These are phyloP conservation scores for Gandaritis pyraliata DNA, from an alignment of 2,888 invertebrate genomes.

Conservation along the genomic window DNA sequence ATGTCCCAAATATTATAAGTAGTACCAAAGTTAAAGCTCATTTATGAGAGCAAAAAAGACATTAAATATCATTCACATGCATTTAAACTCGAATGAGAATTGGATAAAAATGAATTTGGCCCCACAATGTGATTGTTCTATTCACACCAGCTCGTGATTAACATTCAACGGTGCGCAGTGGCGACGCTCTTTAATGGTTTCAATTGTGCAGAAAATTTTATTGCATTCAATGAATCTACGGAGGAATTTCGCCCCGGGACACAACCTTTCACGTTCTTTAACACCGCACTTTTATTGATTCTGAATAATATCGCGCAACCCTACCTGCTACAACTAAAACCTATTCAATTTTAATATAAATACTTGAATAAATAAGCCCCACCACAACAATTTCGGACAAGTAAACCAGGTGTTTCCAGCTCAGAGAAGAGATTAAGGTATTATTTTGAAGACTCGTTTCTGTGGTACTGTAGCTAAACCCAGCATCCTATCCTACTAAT, in stretches of 20 bases:
- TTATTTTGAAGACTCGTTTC: conserved; percentile 46
- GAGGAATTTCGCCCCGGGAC: conserved; percentile 61
- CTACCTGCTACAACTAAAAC: conserved; percentile 14
- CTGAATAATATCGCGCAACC: conserved; percentile 35
- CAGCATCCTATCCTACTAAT: too few relatives aligned
- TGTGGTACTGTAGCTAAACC: conserved; percentile 27
- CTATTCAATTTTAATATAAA: conserved; percentile 14
- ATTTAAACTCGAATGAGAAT: conserved; percentile 56
- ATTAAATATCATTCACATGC: conserved; percentile 22
- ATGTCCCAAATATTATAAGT: too few relatives aligned
- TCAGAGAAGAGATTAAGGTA: conserved; percentile 54
- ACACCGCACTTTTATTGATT: conserved; percentile 66
- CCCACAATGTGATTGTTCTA: conserved; percentile 76
- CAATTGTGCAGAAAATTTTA: conserved; percentile 83
- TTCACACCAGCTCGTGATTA: conserved; percentile 77
- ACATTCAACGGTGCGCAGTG: conserved; percentile 70
- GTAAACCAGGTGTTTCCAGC: conserved; percentile 46
- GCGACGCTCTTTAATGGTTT: conserved; percentile 78
- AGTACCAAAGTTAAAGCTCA: too few relatives aligned
- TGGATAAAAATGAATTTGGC: conserved; percentile 62
- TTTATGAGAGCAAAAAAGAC: background rate
- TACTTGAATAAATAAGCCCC: conserved; percentile 9
- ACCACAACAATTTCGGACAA: conserved; percentile 39
- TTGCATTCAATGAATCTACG: conserved; percentile 76
- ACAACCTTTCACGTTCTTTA: conserved; percentile 51